Base-by-base conservation (phyloP, 2,888 invertebrate genomes). In the Ophraella communa region DNA sequence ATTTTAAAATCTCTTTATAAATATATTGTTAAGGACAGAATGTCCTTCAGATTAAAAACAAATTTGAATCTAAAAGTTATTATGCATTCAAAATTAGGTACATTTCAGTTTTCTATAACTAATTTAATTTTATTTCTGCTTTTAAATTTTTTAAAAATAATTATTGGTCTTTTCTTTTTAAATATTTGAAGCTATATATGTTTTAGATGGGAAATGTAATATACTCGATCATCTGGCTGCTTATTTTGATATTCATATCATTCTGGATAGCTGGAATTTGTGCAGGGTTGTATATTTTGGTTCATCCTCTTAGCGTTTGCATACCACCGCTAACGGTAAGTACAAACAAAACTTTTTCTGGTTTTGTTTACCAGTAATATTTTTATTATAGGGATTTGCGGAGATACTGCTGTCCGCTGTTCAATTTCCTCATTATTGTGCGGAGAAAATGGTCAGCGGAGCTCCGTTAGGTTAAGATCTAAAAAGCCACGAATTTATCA, bases 391-490 rank as follows among this genome's bases (percentile, higher is more conserved):
- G 91, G 87, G 87, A 52, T 73, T 91, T 27, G 86, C 89, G 18
- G 91, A 91, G 73, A 77, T 91, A 66, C 81, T 92, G 61, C 82
- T 92, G 23, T 83, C 86, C 75, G 89, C 89, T 4, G 79, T 90
- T 24, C 91, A 91, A 78, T 89, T 91, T 74, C 91, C 92, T 4
- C 87, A 86, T 76, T 88, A 87, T 77, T 91, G 91, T 77, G 89
- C 90, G 5, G 84, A 87, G 76, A 87, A 87, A 10, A 91, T 92
- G 89, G 80, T 90, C 84, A 70, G 66, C 14, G 73, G 71, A 7
- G 69, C 66, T 33, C 58, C 73, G 10, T 58, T 73, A 44, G 62
- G 68, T 27, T 73, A 64, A 67, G 7, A 5, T 4, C 1, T 5
- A 39, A 39, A 1, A 2, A 39, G 10, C 35, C 4, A 20, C 21